A percentile compares a stretch with the other conserved stretches of the same genome.
Conservation (phyloP, 2,113 vertebrate species). For the Acrocephalus arundinaceus region DNA sequence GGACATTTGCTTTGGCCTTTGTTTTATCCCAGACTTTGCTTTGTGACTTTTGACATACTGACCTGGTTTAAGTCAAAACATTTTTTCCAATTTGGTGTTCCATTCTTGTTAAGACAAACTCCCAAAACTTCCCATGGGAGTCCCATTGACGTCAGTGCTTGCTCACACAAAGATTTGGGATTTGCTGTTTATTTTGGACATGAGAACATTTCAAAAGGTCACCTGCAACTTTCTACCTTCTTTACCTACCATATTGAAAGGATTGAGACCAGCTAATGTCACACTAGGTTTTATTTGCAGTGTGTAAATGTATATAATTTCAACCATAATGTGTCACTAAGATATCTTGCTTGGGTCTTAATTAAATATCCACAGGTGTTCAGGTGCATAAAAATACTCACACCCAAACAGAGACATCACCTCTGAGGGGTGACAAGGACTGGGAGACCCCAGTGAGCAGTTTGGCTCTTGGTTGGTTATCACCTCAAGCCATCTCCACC, state of each 20-base stretch:
- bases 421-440: neutral
- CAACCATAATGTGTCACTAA: neutral
- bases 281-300: neutral
- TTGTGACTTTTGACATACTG: neutral
- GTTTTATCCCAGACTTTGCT: neutral
- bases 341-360: neutral
- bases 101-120: neutral
- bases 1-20: slow-evolving; percentile 14
- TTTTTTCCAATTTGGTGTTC: neutral
- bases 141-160: neutral
- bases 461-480: neutral
- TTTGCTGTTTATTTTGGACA: neutral
- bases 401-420: neutral
- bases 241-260: neutral
- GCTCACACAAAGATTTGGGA: neutral
- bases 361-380: neutral
- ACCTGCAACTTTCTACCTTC: neutral
- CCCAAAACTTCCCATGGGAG: neutral
- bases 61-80: neutral
- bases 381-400: neutral
- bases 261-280: neutral
- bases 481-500: rapidly evolving
- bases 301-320: neutral
- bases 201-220: neutral
- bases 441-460: neutral